Conservation (phyloP, 2,888 invertebrate genomes). For the Brachyptera putata region DNA sequence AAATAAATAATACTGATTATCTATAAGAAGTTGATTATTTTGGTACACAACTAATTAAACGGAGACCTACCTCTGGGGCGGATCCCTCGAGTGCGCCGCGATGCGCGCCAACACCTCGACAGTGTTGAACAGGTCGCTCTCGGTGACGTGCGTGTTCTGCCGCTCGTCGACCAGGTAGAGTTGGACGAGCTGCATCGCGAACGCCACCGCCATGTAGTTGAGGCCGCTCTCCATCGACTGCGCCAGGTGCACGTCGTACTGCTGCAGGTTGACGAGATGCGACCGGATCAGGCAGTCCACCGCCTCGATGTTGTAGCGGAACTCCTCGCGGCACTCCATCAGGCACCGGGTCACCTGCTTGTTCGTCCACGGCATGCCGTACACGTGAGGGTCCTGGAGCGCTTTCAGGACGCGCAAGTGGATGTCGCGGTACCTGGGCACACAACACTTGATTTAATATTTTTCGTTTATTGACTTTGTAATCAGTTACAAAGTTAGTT, state of each 20-base stretch:
- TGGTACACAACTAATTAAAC: no score
- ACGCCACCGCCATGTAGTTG: slow-evolving; percentile 74
- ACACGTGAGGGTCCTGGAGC: slow-evolving; percentile 81
- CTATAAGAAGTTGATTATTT: no score
- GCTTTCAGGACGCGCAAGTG: slow-evolving; percentile 86
- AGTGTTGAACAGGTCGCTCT: slow-evolving; percentile 81
- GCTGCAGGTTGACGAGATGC: slow-evolving; percentile 76
- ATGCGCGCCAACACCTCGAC: slow-evolving; percentile 79
- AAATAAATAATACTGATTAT: no score
- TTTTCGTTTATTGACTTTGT: no score
- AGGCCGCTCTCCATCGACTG: slow-evolving; percentile 83
- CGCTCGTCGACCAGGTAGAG: slow-evolving; percentile 82
- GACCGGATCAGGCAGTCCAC: slow-evolving; percentile 83
- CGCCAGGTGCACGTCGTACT: slow-evolving; percentile 77
- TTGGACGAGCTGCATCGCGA: slow-evolving; percentile 89
- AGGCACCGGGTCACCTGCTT: slow-evolving; percentile 61
- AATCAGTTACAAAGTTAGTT: no score
- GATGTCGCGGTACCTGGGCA: slow-evolving; percentile 73
- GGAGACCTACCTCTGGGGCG: slow-evolving; percentile 74
- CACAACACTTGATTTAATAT: not conserved
- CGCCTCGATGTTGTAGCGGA: slow-evolving; percentile 86
- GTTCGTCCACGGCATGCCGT: slow-evolving; percentile 85
- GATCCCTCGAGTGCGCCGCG: slow-evolving; percentile 66
- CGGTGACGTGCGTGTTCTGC: slow-evolving; percentile 64
- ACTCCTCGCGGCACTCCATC: slow-evolving; percentile 84